Evolutionary conservation across 2,113 vertebrate genomes (phyloP).

Genomic region (Brienomyrus longianalis): DNA sequence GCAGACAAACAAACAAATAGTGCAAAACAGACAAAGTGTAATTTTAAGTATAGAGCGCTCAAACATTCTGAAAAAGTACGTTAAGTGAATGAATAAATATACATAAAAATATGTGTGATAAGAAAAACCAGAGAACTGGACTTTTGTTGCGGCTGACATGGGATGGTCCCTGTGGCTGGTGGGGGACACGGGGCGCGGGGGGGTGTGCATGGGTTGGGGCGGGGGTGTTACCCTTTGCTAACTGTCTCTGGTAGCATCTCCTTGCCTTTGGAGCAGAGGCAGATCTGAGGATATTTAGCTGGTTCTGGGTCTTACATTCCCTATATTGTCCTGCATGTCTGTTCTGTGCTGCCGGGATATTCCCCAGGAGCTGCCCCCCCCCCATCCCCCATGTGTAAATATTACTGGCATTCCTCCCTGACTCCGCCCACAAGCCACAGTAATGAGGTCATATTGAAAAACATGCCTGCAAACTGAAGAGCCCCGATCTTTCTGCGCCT

Average conservation of each 20-base stretch:
- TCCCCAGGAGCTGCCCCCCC: background rate
- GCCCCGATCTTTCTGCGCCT: conserved; percentile 43
- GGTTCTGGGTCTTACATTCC: background rate
- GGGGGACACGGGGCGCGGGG: too few relatives aligned
- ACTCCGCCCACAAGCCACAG: background rate
- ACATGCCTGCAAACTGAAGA: conserved; percentile 18
- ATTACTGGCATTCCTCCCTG: background rate
- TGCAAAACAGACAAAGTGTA: background rate
- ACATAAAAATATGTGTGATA: background rate
- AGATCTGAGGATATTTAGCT: background rate
- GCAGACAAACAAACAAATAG: background rate
- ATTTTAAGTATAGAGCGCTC: background rate
- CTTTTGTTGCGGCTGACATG: background rate
- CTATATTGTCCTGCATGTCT: background rate
- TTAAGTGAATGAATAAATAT: background rate
- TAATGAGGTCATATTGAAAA: conserved; percentile 5
- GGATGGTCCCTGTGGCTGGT: background rate
- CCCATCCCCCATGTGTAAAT: background rate
- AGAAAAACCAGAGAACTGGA: background rate
- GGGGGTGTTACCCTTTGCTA: background rate
- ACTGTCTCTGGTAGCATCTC: background rate
- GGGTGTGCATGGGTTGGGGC: too few relatives aligned
- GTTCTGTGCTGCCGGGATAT: background rate
- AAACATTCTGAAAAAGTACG: background rate
- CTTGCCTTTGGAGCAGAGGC: background rate